A percentile compares a stretch with the other conserved stretches of the same genome.
Conservation (phyloP, 2,797 vertebrate genomes). For the Catharus ustulatus region DNA sequence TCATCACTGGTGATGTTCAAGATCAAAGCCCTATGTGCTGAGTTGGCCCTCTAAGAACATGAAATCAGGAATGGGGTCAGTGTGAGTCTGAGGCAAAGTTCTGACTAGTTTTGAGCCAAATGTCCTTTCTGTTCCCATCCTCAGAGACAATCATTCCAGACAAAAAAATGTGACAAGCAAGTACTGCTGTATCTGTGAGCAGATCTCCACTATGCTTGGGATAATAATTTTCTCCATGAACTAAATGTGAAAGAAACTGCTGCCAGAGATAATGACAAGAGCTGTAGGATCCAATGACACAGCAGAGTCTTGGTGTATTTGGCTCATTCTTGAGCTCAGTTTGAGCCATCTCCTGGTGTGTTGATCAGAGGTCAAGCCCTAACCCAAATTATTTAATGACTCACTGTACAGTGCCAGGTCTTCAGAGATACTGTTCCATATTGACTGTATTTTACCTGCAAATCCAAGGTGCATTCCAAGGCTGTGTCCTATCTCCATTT, state of each 20-base stretch:
- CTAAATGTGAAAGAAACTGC: not conserved
- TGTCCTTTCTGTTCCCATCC: not conserved
- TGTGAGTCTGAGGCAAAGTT: not conserved
- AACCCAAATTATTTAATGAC: not conserved
- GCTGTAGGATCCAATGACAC: not conserved
- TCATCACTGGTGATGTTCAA: not conserved
- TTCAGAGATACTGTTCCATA: not conserved
- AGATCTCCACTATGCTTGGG: not conserved
- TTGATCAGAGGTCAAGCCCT: not conserved
- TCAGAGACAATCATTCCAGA: not conserved
- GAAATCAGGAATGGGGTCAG: not conserved
- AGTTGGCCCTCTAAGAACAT: not conserved
- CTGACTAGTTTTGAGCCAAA: not conserved
- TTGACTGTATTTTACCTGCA: not conserved
- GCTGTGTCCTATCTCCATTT: not conserved
- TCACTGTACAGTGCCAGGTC: not conserved
- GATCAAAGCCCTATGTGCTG: not conserved
- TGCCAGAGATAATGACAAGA: not conserved
- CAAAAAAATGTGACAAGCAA: not conserved
- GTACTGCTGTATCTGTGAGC: not conserved
- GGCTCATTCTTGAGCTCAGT: not conserved
- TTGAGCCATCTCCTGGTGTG: not conserved
- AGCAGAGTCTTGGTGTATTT: not conserved
- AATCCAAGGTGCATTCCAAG: not conserved
- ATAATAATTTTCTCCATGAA: not conserved